Conservation (phyloP, 2,113 vertebrate genomes). For the Saguinus imperator region DNA sequence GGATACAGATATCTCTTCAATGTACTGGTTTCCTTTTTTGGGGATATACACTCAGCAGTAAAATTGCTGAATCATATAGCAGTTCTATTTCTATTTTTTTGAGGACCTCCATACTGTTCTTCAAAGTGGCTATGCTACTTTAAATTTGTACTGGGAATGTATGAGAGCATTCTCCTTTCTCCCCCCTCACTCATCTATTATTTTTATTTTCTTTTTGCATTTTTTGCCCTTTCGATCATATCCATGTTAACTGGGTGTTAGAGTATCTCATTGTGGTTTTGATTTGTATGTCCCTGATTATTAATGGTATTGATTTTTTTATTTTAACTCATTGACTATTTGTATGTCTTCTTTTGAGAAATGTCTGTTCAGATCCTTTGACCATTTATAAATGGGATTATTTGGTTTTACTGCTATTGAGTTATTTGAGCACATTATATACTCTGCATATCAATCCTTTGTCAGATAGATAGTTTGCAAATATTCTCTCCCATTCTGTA, state of each 20-base stretch:
- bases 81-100: background rate
- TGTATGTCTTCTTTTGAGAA: background rate
- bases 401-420: background rate
- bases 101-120: background rate
- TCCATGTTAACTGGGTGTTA: background rate
- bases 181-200: background rate
- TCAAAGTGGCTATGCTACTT: background rate
- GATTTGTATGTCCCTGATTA: background rate
- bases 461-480: background rate
- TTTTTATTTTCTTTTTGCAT: too few species aligned
- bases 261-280: background rate
- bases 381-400: background rate
- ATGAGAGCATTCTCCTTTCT: background rate
- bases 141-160: background rate
- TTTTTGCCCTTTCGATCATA: background rate
- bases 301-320: background rate
- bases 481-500: background rate
- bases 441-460: background rate
- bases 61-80: background rate
- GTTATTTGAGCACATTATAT: background rate
- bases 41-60: background rate
- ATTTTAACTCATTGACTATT: background rate
- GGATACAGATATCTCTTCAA: background rate
- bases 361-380: background rate
- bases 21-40: background rate